A percentile compares a stretch with the other conserved stretches of the same genome.
These are phyloP conservation scores for Cirrhinus molitorella DNA, from an alignment of 2,797 vertebrate species.

Conservation along the genomic window DNA sequence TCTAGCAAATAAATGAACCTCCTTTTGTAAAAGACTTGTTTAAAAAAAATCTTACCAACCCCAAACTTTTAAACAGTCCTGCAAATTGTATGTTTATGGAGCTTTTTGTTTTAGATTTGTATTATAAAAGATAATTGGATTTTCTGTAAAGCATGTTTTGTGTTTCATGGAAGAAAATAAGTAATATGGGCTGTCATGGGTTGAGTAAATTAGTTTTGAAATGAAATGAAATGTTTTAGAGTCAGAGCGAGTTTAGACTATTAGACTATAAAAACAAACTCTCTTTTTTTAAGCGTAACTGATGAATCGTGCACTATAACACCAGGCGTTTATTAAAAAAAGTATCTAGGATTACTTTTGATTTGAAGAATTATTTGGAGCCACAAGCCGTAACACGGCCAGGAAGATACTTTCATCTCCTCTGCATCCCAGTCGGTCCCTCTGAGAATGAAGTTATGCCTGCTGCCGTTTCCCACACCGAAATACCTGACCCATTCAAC, in stretches of 20 bases:
- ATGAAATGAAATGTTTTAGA: not conserved
- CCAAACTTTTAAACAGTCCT: not conserved
- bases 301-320: slow-evolving; percentile 5
- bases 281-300: not conserved
- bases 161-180: not conserved
- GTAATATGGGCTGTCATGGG: not conserved
- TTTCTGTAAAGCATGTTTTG: not conserved
- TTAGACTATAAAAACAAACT: not conserved
- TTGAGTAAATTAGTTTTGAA: not conserved
- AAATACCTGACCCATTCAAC: slow-evolving; percentile 35
- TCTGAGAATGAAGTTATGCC: slow-evolving; percentile 34
- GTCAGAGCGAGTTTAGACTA: not conserved
- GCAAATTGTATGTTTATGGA: not conserved
- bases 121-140: not conserved
- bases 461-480: slow-evolving; percentile 18
- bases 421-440: slow-evolving; percentile 5
- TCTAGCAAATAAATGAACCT: not conserved
- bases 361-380: slow-evolving; percentile 13
- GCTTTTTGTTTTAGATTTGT: not conserved
- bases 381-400: not conserved
- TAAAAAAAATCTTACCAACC: not conserved
- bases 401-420: not conserved
- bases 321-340: slow-evolving; percentile 2
- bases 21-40: not conserved
- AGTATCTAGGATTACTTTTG: not conserved